A percentile compares a stretch with the other conserved stretches of the same genome.
phyloP scores from a whole-genome alignment of 2,888 invertebrate species.

The Hypomecis atomaria region DNA sequence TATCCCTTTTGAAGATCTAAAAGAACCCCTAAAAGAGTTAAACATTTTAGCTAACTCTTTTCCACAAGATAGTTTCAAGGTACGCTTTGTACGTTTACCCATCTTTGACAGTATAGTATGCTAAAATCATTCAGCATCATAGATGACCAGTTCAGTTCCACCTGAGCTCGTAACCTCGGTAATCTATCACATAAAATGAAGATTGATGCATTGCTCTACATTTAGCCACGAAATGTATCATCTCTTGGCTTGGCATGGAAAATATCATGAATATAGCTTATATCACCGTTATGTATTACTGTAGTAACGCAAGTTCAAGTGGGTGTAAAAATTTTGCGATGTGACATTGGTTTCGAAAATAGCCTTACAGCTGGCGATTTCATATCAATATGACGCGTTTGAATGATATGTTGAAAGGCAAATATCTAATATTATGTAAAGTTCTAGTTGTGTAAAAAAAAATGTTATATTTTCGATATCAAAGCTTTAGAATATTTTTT shows the following conservation, averaged over 20 bases:
- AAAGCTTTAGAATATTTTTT: not conserved
- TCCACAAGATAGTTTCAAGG: too few species aligned
- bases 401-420: conserved; percentile 31
- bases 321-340: conserved; percentile 60
- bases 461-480: not conserved
- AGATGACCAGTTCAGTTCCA: not conserved
- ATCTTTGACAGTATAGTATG: too few species aligned
- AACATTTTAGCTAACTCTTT: too few species aligned
- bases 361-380: conserved; percentile 65
- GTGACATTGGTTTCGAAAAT: conserved; percentile 73
- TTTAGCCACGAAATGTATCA: conserved; percentile 37
- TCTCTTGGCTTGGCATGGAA: conserved; percentile 50
- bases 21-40: too few species aligned
- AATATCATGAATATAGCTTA: conserved; percentile 39
- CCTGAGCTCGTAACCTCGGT: conserved; percentile 3
- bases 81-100: too few species aligned
- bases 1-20: too few species aligned
- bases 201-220: conserved; percentile 33
- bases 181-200: conserved; percentile 28
- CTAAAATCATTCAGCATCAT: too few species aligned
- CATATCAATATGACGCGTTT: conserved; percentile 46
- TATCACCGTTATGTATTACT: conserved; percentile 42
- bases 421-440: conserved; percentile 13
- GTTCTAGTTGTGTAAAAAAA: not conserved
- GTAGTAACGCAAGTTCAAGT: conserved; percentile 58